Base-by-base conservation (phyloP, 2,113 vertebrate species). In the Callipepla squamata region DNA sequence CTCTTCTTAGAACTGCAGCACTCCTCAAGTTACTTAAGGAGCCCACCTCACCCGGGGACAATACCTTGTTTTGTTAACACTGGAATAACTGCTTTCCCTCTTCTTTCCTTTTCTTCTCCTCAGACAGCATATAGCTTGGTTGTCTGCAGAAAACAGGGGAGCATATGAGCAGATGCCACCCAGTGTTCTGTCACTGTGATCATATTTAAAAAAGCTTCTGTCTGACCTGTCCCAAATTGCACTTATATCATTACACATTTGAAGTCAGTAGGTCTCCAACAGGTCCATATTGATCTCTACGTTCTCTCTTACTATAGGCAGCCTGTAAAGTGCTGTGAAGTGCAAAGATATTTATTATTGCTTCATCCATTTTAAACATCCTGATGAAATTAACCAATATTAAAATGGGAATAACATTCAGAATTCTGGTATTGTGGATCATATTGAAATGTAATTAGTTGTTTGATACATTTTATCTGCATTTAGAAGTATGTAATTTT, bases 281-380 rank as follows among this genome's bases (percentile, higher is more conserved):
- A n/a, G 32, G 12, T 50, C 17, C 15, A 4, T 67, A 34, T 19
- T 77, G 62, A 8, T 50, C 22, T 88, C 44, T 89, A 30, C 53
- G 20, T 72, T 15, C 5, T 30, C 44, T 51, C 7, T 53, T 44
- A 42, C 16, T 87, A 79, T 23, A 74, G 19, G 23, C 14, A 82
- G 15, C 22, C 53, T 68, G 1, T 79, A 69, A 15, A 72, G 25
- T 5, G 3, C 25, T 40, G 40, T 40, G 40, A 40, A 40, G 40
- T 40, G 40, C 40, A 40, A 53, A 28, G 51, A 53, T 68, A 15
- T 13, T 58, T 89, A 11, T 18, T 55, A 73, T n/a, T 86, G 15
- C 42, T 87, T 63, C 44, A 18, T 94, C 80, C 11, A 23, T 92
- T 92, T 96, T 92, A 78, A 80, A 28, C 36, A 34, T 53, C 58